Conservation (phyloP, 2,113 vertebrate genomes). For the Vireo altiloquus region DNA sequence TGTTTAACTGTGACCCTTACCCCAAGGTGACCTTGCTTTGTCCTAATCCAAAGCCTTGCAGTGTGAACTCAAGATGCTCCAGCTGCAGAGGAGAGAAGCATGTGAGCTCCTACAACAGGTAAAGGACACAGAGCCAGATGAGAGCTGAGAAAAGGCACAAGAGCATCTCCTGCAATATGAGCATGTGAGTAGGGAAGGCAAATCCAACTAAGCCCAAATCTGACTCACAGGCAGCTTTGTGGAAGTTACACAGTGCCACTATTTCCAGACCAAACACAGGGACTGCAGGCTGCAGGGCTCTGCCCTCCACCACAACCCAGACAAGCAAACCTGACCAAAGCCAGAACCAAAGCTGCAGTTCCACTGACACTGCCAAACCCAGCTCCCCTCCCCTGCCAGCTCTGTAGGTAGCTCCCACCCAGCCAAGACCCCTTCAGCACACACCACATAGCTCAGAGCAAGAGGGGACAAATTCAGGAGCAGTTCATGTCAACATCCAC, state of each 20-base stretch:
- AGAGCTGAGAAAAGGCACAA: neutral
- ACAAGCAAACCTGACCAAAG: neutral
- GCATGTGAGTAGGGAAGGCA: neutral
- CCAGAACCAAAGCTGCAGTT: neutral
- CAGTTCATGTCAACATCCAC: fast-evolving
- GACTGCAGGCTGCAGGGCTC: neutral
- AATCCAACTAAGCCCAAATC: neutral
- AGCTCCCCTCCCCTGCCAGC: neutral
- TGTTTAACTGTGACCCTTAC: neutral
- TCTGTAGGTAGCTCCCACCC: neutral
- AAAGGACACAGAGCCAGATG: neutral
- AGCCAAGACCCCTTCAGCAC: neutral
- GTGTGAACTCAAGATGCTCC: neutral
- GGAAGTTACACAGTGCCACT: too few species aligned
- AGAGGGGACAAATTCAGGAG: neutral
- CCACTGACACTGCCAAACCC: fast-evolving
- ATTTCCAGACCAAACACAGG: neutral
- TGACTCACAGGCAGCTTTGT: neutral
- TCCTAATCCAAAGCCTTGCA: neutral
- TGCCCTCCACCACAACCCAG: fast-evolving
- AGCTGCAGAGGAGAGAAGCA: neutral
- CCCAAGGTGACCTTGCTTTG: neutral
- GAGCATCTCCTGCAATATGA: neutral
- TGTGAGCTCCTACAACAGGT: neutral
- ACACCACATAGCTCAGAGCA: neutral